These are phyloP conservation scores for Parnassius glacialis DNA, from an alignment of 2,888 invertebrate genomes.

Conservation along the genomic window DNA sequence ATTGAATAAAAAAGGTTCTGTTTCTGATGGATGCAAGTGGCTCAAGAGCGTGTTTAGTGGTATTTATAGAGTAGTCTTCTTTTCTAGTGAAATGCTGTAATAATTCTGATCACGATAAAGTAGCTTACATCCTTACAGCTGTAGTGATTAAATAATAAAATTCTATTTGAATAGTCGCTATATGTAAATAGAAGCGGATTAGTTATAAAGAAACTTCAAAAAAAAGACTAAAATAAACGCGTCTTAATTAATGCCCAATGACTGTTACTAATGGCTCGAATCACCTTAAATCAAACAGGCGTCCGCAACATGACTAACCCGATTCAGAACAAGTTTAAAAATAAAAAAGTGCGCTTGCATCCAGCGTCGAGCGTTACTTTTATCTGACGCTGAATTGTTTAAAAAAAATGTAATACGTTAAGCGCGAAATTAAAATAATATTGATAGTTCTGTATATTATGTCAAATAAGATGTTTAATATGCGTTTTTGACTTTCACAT, in stretches of 20 bases:
- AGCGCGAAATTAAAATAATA: background rate
- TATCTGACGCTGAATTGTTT: slow-evolving; percentile 20
- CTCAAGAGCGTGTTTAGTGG: too few relatives aligned
- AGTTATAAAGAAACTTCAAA: slow-evolving; percentile 12
- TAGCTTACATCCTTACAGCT: too few relatives aligned
- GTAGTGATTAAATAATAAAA: too few relatives aligned
- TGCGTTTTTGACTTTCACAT: too few relatives aligned
- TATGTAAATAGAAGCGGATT: too few relatives aligned
- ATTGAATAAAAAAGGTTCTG: too few relatives aligned
- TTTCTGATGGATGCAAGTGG: too few relatives aligned
- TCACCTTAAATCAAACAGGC: slow-evolving; percentile 26
- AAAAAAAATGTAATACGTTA: slow-evolving; percentile 8
- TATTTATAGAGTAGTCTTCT: too few relatives aligned
- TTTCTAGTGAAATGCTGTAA: too few relatives aligned
- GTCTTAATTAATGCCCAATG: slow-evolving; percentile 28
- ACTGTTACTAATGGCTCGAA: slow-evolving; percentile 26
- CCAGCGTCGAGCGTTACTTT: slow-evolving; percentile 20
- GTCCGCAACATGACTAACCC: slow-evolving; percentile 31
- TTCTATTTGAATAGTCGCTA: too few relatives aligned
- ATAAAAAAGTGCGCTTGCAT: slow-evolving; percentile 33
- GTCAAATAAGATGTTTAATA: background rate
- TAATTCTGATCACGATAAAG: too few relatives aligned
- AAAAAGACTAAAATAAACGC: slow-evolving; percentile 14
- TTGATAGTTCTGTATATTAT: slow-evolving; percentile 9
- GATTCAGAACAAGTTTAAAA: slow-evolving; percentile 35